Base-by-base conservation (phyloP, 2,797 vertebrate species). In the Myiotriccus ornatus region DNA sequence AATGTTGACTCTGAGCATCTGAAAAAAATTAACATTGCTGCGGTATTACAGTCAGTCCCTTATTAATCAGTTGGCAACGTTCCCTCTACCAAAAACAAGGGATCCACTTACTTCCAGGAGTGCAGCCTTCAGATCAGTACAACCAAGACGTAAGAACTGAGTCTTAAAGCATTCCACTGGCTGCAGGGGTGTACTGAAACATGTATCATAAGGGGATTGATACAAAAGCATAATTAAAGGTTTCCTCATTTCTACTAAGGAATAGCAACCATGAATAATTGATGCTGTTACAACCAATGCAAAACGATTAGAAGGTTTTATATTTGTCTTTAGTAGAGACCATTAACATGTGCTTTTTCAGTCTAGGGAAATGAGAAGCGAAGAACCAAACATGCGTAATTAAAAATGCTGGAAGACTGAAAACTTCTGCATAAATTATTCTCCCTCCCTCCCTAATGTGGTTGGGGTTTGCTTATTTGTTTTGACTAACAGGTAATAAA, bases 381-480 rank as follows among this genome's bases (percentile, higher is more conserved):
- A 83, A 69, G 71, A 90, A 62, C 3, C 22, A 91, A 93, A 47
- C 20, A 20, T 28, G 47, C 3, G 30, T 62, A 68, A 91, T 84
- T 93, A 87, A 86, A 93, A 91, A 73, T 8, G 39, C 59, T 70
- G 65, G 47, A 77, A 90, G 79, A 49, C 23, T 46, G 74, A 91
- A 92, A 69, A 93, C 25, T 35, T 5, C 16, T 11, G 85, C 67
- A 78, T 49, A 43, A 60, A 69, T 90, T 70, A 73, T 60, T 76
- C 59, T 62, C 46, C 32, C 46, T 47, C 49, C 25, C 52, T 73
- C 53, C 52, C 50, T 84, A 39, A 47, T 20, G 52, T 34, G 63
- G 22, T 34, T 74, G 52, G 37, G 41, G 52, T 93, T 96, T 92
- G 74, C 88, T 93, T 90, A 25, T 87, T 96, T 90, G 83, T 89